Conservation (phyloP, 1,140 invertebrate species). For the Lordiphosa collinella region DNA sequence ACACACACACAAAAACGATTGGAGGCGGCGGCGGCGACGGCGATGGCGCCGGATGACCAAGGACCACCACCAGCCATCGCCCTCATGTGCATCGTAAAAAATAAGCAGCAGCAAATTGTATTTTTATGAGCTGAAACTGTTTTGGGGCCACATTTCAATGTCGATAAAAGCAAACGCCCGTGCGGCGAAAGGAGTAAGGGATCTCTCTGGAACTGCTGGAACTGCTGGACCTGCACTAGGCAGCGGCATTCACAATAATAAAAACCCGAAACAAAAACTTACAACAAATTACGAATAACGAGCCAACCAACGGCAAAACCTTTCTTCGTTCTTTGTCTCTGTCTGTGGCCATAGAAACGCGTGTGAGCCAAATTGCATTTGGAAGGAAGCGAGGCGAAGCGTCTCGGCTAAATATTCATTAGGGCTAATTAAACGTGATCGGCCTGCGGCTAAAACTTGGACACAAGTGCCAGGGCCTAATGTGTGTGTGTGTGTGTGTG, state of each 20-base stretch:
- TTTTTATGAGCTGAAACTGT: conserved; percentile 78
- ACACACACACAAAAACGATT: conserved; percentile 15
- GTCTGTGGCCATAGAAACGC: conserved; percentile 48
- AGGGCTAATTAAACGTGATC: conserved; percentile 73
- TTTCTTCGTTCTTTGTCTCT: conserved; percentile 19
- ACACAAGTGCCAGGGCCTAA: not conserved
- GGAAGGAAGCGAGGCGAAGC: conserved; percentile 22
- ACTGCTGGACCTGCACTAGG: not conserved
- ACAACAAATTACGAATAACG: conserved; percentile 75
- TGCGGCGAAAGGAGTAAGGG: not conserved
- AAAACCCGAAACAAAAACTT: conserved; percentile 71
- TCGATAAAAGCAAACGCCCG: conserved; percentile 60
- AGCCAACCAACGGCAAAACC: conserved; percentile 33
- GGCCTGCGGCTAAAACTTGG: not conserved
- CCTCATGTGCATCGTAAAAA: conserved; percentile 77
- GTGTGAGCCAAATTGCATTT: conserved; percentile 53
- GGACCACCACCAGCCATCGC: conserved; percentile 43
- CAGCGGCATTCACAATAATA: conserved; percentile 49
- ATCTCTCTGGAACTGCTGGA: not conserved
- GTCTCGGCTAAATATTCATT: conserved; percentile 63
- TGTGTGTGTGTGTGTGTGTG: no score
- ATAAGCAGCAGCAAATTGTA: conserved; percentile 78
- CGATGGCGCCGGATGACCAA: conserved; percentile 7
- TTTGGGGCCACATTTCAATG: conserved; percentile 78
- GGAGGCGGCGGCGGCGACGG: not conserved